These are phyloP conservation scores for Nixonia krombeini DNA, from an alignment of 1,140 invertebrate genomes.

Conservation along the genomic window DNA sequence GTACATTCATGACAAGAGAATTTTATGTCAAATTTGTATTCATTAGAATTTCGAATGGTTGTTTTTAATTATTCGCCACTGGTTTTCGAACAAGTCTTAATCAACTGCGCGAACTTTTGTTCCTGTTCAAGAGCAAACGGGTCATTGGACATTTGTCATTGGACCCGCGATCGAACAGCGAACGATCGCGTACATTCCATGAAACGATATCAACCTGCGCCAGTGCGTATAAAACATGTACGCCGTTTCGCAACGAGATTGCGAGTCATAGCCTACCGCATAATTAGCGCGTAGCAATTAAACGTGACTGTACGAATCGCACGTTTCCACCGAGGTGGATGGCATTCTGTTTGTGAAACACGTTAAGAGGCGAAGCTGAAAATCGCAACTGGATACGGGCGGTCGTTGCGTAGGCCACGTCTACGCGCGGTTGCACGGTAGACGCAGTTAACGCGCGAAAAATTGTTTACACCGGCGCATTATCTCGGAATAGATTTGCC, in stretches of 20 bases:
- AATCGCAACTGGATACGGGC: background rate
- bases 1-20: no score
- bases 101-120: no score
- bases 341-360: background rate
- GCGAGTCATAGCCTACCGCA: background rate
- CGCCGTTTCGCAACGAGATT: background rate
- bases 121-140: no score
- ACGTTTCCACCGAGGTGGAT: background rate
- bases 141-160: background rate
- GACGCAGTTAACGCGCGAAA: no score
- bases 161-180: background rate
- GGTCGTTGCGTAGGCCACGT: background rate
- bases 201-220: background rate
- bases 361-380: background rate
- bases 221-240: background rate
- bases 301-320: conserved; percentile 1
- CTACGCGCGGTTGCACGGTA: background rate
- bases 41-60: no score
- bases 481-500: background rate
- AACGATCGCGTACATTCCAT: background rate
- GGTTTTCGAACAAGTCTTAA: no score
- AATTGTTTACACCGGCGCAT: background rate
- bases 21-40: no score
- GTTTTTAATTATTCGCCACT: no score
- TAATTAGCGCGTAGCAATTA: background rate